Percentiles rank a stretch among this genome's conserved stretches.
Conservation (phyloP, 2,113 vertebrate genomes). For the Ceyx cyanopectus region DNA sequence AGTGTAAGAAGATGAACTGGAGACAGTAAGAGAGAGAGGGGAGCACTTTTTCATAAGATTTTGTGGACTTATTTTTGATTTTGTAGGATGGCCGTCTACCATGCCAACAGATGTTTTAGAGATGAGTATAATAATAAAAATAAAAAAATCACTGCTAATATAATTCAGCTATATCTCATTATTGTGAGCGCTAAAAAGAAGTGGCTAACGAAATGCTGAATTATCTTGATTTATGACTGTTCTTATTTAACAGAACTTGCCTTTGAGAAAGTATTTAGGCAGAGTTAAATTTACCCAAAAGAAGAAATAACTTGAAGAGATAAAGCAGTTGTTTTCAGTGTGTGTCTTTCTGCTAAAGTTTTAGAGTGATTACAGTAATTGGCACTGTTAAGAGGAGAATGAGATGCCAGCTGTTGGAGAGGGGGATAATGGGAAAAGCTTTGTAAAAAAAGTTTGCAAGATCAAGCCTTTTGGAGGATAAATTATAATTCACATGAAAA, state of each 20-base stretch:
- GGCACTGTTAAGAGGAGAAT: slow-evolving; percentile 46
- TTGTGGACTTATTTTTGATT: background rate
- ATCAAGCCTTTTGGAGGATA: background rate
- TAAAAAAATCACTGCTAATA: slow-evolving; percentile 38
- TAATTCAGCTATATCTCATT: slow-evolving; percentile 19
- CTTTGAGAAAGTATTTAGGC: slow-evolving; percentile 14
- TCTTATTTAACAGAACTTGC: slow-evolving; percentile 10
- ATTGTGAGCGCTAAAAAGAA: background rate
- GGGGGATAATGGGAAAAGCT: background rate
- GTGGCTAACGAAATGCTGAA: background rate
- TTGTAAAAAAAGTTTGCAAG: slow-evolving; percentile 27
- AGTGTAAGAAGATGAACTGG: background rate
- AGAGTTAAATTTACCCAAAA: slow-evolving; percentile 51
- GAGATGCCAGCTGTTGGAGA: slow-evolving; percentile 49
- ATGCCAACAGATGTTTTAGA: background rate
- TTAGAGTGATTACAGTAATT: slow-evolving; percentile 49
- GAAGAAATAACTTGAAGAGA: slow-evolving; percentile 30
- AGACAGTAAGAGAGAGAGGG: background rate
- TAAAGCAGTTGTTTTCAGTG: slow-evolving; percentile 33
- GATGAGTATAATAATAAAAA: background rate
- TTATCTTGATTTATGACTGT: slow-evolving; percentile 45
- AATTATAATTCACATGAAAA: slow-evolving; percentile 1
- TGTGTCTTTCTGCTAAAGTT: slow-evolving; percentile 30
- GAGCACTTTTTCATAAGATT: background rate
- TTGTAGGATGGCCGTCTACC: background rate